Evolutionary conservation across 2,797 vertebrate species (phyloP), one percentile per base, ranked within the genome.

Genomic region (Cyprinodon diabolis): DNA sequence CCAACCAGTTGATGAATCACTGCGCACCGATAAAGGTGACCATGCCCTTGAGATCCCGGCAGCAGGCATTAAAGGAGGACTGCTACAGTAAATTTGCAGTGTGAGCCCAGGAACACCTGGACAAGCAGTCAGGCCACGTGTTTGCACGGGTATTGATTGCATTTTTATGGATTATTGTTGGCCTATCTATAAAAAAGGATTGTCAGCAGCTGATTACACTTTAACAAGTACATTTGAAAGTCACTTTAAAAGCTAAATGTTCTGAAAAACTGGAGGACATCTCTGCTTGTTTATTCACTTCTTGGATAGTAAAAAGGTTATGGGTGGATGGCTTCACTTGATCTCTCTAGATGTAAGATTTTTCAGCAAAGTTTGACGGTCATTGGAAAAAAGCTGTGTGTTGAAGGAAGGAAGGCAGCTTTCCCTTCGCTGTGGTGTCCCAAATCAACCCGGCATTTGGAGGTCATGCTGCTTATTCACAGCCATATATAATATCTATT

Each of bases 31-130:
- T 94, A 93, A 94, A 86, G 74, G 81, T 67, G 83, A 90, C 85
- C 90, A 90, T 92, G 93, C 84, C 94, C 94, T 95, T 94, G 91
- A 91, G 87, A 85, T 87, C 63, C 79, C 70, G 55, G 79, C 68
- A 75, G 76, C 68, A 66, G 70, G 76, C 66, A 45, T 76, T 68
- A 55, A 76, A 69, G 37, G 68, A 73, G 55, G 75, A 63, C 66
- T 47, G 19, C 62, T 62, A 57, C 70, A 71, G 70, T 78, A 23
- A 80, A 71, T 84, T 71, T 86, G 72, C 65, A 52, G 23, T 17
- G 51, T 72, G 35, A 66, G 58, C 69, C 66, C 56, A 48, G 30
- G 71, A 66, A 69, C 79, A 84, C 19, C 65, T 15, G 55, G 45
- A 75, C 45, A 76, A 63, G 58, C 78, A 79, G 66, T 60, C 65